Conservation (phyloP, 2,113 vertebrate species). For the Orycteropus afer region DNA sequence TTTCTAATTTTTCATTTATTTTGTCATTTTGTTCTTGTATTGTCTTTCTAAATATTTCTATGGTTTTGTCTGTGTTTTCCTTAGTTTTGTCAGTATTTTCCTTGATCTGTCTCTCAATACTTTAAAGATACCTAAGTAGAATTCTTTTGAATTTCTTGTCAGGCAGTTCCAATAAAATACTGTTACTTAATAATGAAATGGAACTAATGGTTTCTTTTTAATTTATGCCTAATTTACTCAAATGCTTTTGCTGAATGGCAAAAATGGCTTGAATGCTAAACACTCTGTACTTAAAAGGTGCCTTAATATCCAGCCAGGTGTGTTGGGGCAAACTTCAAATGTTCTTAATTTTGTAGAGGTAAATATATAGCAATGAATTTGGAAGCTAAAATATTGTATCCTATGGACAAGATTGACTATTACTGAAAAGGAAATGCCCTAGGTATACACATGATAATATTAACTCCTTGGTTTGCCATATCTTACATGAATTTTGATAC, state of each 20-base stretch:
- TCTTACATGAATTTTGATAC: background rate
- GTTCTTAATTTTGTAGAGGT: conserved; percentile 29
- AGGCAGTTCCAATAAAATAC: too few species aligned
- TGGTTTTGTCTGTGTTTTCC: too few species aligned
- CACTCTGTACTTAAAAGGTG: conserved; percentile 40
- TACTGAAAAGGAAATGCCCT: conserved; percentile 3
- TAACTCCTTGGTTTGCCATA: background rate
- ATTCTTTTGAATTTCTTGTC: too few species aligned
- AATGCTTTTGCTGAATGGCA: conserved; percentile 49
- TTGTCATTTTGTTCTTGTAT: too few species aligned
- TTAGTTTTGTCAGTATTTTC: too few species aligned
- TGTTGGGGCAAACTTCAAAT: conserved; percentile 12
- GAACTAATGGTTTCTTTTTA: conserved; percentile 31
- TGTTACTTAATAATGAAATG: conserved; percentile 67
- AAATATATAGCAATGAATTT: conserved; percentile 39
- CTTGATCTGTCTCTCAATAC: too few species aligned
- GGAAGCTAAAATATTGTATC: conserved; percentile 30
- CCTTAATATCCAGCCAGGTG: conserved; percentile 40
- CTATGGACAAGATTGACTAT: background rate
- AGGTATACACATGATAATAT: background rate
- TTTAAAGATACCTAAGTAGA: too few species aligned
- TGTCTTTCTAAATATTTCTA: too few species aligned
- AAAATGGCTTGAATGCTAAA: conserved; percentile 67
- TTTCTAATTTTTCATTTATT: too few species aligned
- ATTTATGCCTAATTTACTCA: conserved; percentile 63